Evolutionary conservation across 2,888 invertebrate genomes (phyloP).

Genomic region (Notodonta ziczac): DNA sequence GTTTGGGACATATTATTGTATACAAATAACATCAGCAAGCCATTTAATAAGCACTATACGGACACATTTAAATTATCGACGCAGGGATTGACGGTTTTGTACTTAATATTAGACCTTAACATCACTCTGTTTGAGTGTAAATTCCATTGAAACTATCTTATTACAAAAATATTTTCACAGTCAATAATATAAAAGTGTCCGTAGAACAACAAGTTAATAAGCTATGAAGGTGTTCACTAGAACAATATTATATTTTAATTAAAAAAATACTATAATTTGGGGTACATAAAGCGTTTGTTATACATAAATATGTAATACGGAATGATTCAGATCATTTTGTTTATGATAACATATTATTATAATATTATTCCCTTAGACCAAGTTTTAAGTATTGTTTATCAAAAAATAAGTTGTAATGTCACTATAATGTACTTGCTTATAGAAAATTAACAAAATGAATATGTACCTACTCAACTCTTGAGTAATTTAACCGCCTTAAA

Average conservation of each 20-base stretch:
- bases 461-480: too few species aligned
- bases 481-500: too few species aligned
- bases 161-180: constrained; percentile 21
- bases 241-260: constrained; percentile 35
- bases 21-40: constrained; percentile 36
- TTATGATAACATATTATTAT: not conserved
- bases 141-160: constrained; percentile 18
- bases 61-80: constrained; percentile 50
- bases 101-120: constrained; percentile 57
- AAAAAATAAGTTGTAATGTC: too few species aligned
- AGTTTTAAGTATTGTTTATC: too few species aligned
- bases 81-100: constrained; percentile 50
- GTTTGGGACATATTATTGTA: too few species aligned
- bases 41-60: constrained; percentile 32
- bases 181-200: constrained; percentile 44
- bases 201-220: constrained; percentile 26
- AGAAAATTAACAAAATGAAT: too few species aligned
- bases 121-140: constrained; percentile 16
- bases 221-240: constrained; percentile 10
- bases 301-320: constrained; percentile 60
- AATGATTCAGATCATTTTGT: constrained; percentile 44
- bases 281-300: constrained; percentile 57
- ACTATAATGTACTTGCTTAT: too few species aligned
- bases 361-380: too few species aligned
- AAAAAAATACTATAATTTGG: constrained; percentile 71